These are phyloP conservation scores for Echinarachnius parma DNA, from an alignment of 53 echinoderm and acorn worm genomes.

Conservation along the genomic window DNA sequence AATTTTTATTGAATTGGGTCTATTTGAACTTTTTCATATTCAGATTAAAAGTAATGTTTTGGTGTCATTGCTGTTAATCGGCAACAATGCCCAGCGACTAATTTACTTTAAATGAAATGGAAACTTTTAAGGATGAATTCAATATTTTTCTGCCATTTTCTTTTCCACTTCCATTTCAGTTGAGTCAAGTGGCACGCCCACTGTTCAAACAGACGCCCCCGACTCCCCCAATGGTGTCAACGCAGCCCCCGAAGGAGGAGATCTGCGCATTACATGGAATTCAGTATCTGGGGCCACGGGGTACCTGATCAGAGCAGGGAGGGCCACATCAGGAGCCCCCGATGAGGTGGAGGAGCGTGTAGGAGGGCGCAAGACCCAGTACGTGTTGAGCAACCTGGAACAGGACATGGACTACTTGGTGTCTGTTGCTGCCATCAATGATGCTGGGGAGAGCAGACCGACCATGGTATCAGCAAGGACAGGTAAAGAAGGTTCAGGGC, in stretches of 20 bases:
- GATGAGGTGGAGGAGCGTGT: slow-evolving; percentile 2
- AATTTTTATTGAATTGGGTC: too few species aligned
- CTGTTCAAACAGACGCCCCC: too few species aligned
- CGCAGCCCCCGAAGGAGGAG: slow-evolving; percentile 12
- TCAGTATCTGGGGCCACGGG: not conserved
- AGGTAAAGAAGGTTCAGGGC: slow-evolving; percentile 10
- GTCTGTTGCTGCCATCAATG: slow-evolving; percentile 23
- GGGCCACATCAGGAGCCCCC: slow-evolving; percentile 11
- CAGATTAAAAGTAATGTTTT: too few species aligned
- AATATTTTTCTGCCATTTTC: too few species aligned
- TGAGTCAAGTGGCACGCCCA: too few species aligned
- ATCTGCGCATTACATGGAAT: slow-evolving; percentile 16
- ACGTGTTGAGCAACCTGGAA: slow-evolving; percentile 10
- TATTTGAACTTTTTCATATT: too few species aligned
- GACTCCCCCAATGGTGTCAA: slow-evolving; percentile 14
- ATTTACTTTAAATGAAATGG: too few species aligned
- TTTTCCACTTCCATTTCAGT: too few species aligned
- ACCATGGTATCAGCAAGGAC: slow-evolving; percentile 25
- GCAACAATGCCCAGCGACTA: too few species aligned
- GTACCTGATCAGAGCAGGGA: slow-evolving; percentile 15
- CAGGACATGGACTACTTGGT: slow-evolving; percentile 20
- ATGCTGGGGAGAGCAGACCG: slow-evolving; percentile 29
- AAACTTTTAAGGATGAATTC: too few species aligned
- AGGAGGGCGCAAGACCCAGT: slow-evolving; percentile 5
- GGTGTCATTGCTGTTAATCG: too few species aligned